Base-by-base conservation (phyloP, 2,797 vertebrate genomes). In the Amphiprion clarkii region DNA sequence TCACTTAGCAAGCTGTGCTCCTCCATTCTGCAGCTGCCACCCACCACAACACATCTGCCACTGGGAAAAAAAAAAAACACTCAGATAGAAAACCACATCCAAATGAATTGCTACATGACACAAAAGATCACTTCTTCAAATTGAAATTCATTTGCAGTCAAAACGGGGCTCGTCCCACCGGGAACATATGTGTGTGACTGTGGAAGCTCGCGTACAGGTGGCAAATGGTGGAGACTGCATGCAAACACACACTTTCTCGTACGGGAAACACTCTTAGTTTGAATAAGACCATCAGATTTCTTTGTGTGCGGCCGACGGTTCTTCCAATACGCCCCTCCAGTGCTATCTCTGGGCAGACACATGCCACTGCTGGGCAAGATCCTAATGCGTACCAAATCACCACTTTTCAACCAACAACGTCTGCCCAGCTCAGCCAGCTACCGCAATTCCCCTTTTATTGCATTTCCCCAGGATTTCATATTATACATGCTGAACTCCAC, bases 11-110 rank as follows among this genome's bases (percentile, higher is more conserved):
- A 89, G 89, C 87, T 92, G 88, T 78, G 85, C 84, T 82, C 76
- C 82, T 90, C 85, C 81, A 87, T 88, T 90, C 88, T 86, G 86
- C 90, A 91, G 89, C 91, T 92, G 91, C 88, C 91, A 90, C 84
- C 89, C 89, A 91, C 91, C 82, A 86, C 87, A 83, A 78, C 88
- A 89, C 92, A 92, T 86, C 89, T 92, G 93, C 91, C 89, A 87
- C 79, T 77, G 89, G 79, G 74, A 74, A 62, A 81, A 78, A 67
- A 74, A 62, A 81, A 78, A 67, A 58, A 63, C 57, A 83, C 68
- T 53, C 53, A 19, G 64, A 84, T 49, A 75, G 76, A 79, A 71
- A 82, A 65, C 63, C 51, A 59, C 76, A 79, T 74, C 75, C 81
- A 71, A 82, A 87, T 66, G 67, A 86, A 89, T 78, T 80, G 81